These are phyloP conservation scores for Paragorgia papillata DNA, from an alignment of 92 coral and sea anemone species.

Conservation along the genomic window DNA sequence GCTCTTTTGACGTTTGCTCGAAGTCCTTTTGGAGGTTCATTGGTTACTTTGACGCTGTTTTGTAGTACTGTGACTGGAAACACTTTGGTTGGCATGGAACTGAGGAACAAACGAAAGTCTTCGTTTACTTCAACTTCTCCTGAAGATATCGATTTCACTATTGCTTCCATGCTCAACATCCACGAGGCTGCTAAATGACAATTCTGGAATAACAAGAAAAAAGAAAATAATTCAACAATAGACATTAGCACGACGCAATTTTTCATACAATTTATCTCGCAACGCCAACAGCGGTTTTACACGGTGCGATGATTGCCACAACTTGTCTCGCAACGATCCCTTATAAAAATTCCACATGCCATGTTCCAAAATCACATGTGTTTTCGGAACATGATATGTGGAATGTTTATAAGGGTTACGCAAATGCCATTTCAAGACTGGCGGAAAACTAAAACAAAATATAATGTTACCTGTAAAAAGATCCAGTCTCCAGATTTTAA, in stretches of 20 bases:
- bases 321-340: too few relatives aligned
- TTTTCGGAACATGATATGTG: too few relatives aligned
- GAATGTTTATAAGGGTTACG: too few relatives aligned
- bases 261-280: too few relatives aligned
- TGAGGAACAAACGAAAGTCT: constrained; percentile 95
- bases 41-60: constrained; percentile 98
- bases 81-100: constrained; percentile 95
- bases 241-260: neutral
- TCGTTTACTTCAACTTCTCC: constrained; percentile 93
- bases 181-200: constrained; percentile 99
- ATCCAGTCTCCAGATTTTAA: constrained; percentile 97
- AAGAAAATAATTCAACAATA: neutral
- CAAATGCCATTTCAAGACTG: neutral
- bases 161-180: constrained; percentile 99
- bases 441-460: too few relatives aligned
- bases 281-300: too few relatives aligned
- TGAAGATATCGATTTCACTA: constrained; percentile 73
- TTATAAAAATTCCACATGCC: too few relatives aligned
- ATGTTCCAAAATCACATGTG: too few relatives aligned
- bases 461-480: constrained; percentile 77
- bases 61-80: constrained; percentile 97
- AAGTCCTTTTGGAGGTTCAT: constrained; percentile 99
- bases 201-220: constrained; percentile 54
- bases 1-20: constrained; percentile 95
- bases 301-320: too few relatives aligned